A percentile compares a stretch with the other conserved stretches of the same genome.
phyloP scores from a whole-genome alignment of 2,888 invertebrate species.

The Lithophane leautieri region DNA sequence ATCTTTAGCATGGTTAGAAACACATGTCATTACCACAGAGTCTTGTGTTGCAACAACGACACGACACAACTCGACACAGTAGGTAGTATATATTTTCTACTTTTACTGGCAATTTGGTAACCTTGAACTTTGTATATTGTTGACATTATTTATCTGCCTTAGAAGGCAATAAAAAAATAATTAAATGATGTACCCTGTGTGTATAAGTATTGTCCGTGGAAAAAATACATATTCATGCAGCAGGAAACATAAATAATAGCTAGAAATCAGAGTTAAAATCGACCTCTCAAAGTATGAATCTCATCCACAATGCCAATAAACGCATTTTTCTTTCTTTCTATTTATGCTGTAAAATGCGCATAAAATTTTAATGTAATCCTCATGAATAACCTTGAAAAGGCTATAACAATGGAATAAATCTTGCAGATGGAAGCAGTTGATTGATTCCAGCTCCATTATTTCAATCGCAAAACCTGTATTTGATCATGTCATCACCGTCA shows the following conservation, averaged over 20 bases:
- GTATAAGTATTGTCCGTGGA: neutral
- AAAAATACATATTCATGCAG: neutral
- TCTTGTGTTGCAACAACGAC: too few relatives aligned
- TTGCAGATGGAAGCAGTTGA: constrained; percentile 14
- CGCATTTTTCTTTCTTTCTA: too few relatives aligned
- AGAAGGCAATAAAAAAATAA: too few relatives aligned
- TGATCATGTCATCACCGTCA: constrained; percentile 11
- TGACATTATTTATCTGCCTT: too few relatives aligned
- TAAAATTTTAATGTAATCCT: neutral
- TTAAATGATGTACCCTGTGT: too few relatives aligned
- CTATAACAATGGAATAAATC: constrained; percentile 13
- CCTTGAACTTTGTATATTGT: neutral
- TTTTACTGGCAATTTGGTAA: neutral
- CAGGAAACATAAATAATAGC: neutral
- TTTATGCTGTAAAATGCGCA: neutral
- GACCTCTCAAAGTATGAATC: neutral
- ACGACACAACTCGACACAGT: too few relatives aligned
- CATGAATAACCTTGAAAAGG: neutral
- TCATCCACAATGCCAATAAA: too few relatives aligned
- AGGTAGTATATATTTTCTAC: too few relatives aligned
- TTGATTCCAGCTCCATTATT: constrained; percentile 16
- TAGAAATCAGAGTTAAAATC: neutral
- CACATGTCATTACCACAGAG: too few relatives aligned
- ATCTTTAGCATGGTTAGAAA: too few relatives aligned
- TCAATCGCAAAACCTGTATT: constrained; percentile 11